phyloP scores from a whole-genome alignment of 2,888 invertebrate species.

The Eledone cirrhosa region DNA sequence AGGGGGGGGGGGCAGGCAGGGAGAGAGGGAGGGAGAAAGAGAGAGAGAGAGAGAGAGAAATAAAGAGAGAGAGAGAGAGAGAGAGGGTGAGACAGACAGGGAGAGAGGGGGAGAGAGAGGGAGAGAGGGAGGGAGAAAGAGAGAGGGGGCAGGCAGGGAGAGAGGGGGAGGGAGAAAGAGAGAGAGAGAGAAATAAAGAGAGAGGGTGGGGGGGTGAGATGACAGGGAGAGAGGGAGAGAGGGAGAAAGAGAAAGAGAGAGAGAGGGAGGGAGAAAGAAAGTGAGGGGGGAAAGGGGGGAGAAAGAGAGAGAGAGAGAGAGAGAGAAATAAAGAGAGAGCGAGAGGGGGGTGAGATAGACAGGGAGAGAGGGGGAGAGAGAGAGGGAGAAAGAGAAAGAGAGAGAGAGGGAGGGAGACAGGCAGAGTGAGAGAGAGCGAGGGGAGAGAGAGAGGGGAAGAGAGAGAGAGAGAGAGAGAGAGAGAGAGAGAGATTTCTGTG shows the following conservation, averaged over 20 bases:
- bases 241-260: background rate
- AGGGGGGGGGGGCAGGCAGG: background rate
- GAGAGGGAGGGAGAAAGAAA: background rate
- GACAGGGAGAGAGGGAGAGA: background rate
- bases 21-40: background rate
- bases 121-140: background rate
- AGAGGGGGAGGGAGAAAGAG: background rate
- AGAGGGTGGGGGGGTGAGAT: background rate
- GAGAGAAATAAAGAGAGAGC: background rate
- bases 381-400: background rate
- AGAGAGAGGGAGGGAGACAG: background rate
- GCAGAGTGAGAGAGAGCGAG: too few relatives aligned
- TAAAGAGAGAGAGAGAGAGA: background rate
- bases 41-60: background rate
- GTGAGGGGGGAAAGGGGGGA: background rate
- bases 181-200: background rate
- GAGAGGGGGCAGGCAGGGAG: background rate
- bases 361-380: background rate
- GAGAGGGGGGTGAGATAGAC: background rate
- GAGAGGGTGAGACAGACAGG: background rate
- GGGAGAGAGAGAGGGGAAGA: too few relatives aligned
- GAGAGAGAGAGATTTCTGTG: too few relatives aligned
- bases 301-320: background rate
- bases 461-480: too few relatives aligned
- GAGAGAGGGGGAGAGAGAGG: background rate